phyloP scores from a whole-genome alignment of 2,888 invertebrate species.

The Oligia fasciuncula region DNA sequence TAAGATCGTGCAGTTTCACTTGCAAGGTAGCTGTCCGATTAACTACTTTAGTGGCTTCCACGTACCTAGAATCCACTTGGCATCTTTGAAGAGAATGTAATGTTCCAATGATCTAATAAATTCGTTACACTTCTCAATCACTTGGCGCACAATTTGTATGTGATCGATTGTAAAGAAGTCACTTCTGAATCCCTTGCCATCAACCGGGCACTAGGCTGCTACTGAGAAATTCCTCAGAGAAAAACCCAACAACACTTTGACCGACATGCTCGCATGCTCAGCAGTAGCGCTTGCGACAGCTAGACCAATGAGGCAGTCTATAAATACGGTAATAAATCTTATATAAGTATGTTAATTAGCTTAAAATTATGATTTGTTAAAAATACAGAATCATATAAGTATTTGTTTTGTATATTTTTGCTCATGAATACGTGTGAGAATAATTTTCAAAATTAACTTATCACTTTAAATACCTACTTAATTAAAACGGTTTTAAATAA shows the following conservation, averaged over 20 bases:
- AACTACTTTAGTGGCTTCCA: no score
- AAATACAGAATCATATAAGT: neutral
- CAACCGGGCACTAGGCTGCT: neutral
- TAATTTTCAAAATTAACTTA: conserved; percentile 2
- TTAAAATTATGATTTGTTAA: conserved; percentile 5
- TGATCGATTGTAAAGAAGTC: no score
- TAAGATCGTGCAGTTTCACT: no score
- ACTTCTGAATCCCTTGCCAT: neutral
- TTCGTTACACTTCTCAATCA: no score
- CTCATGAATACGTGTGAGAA: conserved; percentile 24
- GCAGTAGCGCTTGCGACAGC: neutral
- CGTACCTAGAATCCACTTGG: no score
- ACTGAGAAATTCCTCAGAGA: neutral
- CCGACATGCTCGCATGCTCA: neutral
- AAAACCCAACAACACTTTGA: neutral
- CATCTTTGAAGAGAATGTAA: no score
- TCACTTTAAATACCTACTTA: no score
- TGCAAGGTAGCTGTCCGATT: no score
- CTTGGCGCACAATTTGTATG: no score
- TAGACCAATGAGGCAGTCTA: neutral
- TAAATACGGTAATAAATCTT: neutral
- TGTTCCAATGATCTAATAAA: no score
- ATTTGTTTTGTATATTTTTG: neutral
- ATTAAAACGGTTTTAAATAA: neutral
- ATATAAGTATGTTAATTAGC: neutral